These are phyloP conservation scores for Microctenopoma lineatum DNA, from an alignment of 2,797 vertebrate species.

Conservation along the genomic window DNA sequence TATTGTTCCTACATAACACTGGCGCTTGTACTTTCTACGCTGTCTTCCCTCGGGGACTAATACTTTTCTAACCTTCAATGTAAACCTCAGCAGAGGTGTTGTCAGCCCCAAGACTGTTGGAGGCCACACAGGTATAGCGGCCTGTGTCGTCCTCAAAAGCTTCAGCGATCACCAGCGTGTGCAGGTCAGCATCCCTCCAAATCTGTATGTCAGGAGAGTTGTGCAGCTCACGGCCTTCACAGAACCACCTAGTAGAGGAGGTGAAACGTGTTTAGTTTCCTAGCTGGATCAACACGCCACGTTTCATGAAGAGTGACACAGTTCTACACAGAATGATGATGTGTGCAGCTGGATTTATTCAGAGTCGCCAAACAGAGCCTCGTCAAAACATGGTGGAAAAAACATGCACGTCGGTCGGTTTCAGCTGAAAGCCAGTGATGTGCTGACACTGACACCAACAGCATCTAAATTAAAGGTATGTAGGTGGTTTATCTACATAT, in stretches of 20 bases:
- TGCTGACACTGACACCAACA: not conserved
- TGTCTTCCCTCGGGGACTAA: too few species aligned
- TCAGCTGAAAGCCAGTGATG: not conserved
- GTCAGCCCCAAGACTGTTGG: conserved; percentile 92
- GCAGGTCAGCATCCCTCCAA: conserved; percentile 88
- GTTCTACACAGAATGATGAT: not conserved
- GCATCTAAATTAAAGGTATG: too few species aligned
- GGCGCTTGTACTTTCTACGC: too few species aligned
- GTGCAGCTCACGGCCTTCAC: conserved; percentile 93
- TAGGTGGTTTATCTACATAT: too few species aligned
- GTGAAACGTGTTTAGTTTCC: not conserved
- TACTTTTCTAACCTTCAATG: conserved; percentile 89
- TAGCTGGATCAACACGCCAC: too few species aligned
- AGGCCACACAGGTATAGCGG: conserved; percentile 95
- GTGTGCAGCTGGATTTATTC: too few species aligned
- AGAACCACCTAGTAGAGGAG: conserved; percentile 92
- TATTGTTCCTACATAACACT: not conserved
- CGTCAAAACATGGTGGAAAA: not conserved
- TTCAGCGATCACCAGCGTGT: conserved; percentile 92
- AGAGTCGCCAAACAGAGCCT: not conserved
- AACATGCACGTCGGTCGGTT: not conserved
- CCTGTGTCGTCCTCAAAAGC: conserved; percentile 99
- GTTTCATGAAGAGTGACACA: too few species aligned
- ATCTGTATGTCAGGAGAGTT: conserved; percentile 95
- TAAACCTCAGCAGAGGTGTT: conserved; percentile 97